Base-by-base conservation (phyloP, 1,140 invertebrate genomes). In the Drosophila truncata region DNA sequence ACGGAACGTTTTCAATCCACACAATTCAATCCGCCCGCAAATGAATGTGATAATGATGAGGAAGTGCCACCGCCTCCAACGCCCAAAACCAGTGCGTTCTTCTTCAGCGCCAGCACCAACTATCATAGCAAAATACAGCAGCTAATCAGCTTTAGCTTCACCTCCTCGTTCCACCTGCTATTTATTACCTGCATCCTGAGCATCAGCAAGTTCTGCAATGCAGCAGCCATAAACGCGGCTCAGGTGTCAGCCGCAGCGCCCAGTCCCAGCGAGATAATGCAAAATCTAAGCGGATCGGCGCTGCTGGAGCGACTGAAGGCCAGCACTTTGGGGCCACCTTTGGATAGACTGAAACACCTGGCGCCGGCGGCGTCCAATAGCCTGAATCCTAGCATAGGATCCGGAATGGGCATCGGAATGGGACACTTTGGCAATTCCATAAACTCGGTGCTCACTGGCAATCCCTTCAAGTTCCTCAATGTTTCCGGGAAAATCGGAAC, bases 141-240 rank as follows among this genome's bases (percentile, higher is more conserved):
- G 73, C 71, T 92, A 77, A 91, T 92, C 54, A 91, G 82, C 81
- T 87, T 92, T 52, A 92, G 91, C 39, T 92, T 92, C 71, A 87
- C 85, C 23, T 90, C 91, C 23, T 79, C 80, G 54, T 74, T 88
- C 18, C 86, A 92, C 55, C 63, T 92, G 67, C 77, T 92, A 20
- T 92, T 76, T 31, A 87, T 92, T 39, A 82, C 91, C 42, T 80
- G 54, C 70, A 87, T 92, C 8, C 50, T 92, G 50, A 87, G 87
- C 77, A 87, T 92, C 14, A 91, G 78, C 70, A 92, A 92, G 35
- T 80, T 92, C 27, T 91, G 91, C 64, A 91, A 82, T 85, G 85
- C 78, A 2, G 85, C 85, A 11, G 85, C 74, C 3, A 4, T 92
- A 10, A 88, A 91, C 37, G 77, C 91, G 11, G 79, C 80, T 13